Evolutionary conservation across 2,888 invertebrate genomes (phyloP), one percentile per base, ranked within the genome.

Genomic region (Xestia ashworthii): DNA sequence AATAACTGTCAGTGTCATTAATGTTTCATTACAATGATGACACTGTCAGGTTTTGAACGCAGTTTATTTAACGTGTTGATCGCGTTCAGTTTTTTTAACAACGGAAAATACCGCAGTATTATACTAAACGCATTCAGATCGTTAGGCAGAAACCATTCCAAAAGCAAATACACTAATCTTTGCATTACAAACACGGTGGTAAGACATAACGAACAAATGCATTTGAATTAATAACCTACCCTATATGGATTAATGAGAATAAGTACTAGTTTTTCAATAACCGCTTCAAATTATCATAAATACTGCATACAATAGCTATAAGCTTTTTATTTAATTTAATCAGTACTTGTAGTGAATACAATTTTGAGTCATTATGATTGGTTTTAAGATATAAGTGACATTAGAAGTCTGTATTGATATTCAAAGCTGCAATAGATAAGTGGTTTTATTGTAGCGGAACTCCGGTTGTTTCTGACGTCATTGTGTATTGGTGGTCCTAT

Each of bases 221-320:
- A 82, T 81, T 84, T 78, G 78, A 87, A 88, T 84, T 81, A 78
- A 84, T 78, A 70, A 72, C 65, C 41, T 16, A 22, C 81, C 78
- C 38, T 82, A 78, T 67, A 87, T 16, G 82, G 88, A 32, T 60
- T 84, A 84, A 83, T 84, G 76, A 80, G 79, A 76, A 76, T 68
- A n/a, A n/a, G n/a, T n/a, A 76, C 76, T 48, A 70, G 25, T 82
- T 79, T 83, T 88, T 81, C 75, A 69, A 83, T 64, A 78, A 81
- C 74, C 68, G 2, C 70, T 55, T 67, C 65, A 12, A 68, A 38
- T 83, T 80, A 82, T 14, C 76, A 79, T 78, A 69, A 19, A 16
- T 70, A 71, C 38, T 78, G 75, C 66, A 77, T 75, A 82, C 82
- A 85, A 87, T 78, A 65, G 71, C 60, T 70, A 58, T 58, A 64